A percentile compares a stretch with the other conserved stretches of the same genome.
phyloP scores from a whole-genome alignment of 1,140 invertebrate species.

The Lepidurus arcticus region DNA sequence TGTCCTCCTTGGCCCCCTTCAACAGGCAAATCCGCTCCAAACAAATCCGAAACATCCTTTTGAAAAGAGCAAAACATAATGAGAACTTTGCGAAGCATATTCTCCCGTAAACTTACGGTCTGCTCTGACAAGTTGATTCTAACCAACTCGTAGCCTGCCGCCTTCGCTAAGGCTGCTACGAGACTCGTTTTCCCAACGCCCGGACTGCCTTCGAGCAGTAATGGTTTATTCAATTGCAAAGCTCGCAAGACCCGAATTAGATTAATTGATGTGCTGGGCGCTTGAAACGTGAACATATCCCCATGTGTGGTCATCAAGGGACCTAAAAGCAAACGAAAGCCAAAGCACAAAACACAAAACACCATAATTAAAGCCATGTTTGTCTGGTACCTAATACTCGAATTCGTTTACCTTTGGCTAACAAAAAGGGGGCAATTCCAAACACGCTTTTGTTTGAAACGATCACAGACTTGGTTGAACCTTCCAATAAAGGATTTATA shows the following conservation, averaged over 20 bases:
- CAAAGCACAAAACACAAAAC: conserved; percentile 27
- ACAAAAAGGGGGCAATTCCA: conserved; percentile 46
- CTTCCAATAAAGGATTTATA: neutral
- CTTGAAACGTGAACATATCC: conserved; percentile 62
- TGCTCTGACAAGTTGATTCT: conserved; percentile 98
- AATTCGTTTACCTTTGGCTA: conserved; percentile 40
- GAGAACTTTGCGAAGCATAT: too few species aligned
- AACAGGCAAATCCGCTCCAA: conserved; percentile 94
- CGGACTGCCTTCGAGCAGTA: conserved; percentile 94
- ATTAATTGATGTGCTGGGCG: conserved; percentile 78
- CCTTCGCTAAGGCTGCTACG: conserved; percentile 81
- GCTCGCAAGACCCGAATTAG: conserved; percentile 75
- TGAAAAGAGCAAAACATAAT: conserved; percentile 35
- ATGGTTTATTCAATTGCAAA: conserved; percentile 81
- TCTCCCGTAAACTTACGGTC: conserved; percentile 59
- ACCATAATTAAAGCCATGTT: too few species aligned
- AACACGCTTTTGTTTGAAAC: conserved; percentile 41
- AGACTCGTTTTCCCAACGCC: conserved; percentile 97
- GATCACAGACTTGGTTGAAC: conserved; percentile 27
- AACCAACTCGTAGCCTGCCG: conserved; percentile 70
- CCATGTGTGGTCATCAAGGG: conserved; percentile 23
- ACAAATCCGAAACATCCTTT: conserved; percentile 91
- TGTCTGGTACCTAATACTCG: too few species aligned
- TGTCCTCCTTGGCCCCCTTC: conserved; percentile 75
- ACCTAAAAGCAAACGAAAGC: neutral